Percentiles rank a stretch among this genome's conserved stretches.
Conservation (phyloP, 2,888 invertebrate genomes). For the Cybosia mesomella region DNA sequence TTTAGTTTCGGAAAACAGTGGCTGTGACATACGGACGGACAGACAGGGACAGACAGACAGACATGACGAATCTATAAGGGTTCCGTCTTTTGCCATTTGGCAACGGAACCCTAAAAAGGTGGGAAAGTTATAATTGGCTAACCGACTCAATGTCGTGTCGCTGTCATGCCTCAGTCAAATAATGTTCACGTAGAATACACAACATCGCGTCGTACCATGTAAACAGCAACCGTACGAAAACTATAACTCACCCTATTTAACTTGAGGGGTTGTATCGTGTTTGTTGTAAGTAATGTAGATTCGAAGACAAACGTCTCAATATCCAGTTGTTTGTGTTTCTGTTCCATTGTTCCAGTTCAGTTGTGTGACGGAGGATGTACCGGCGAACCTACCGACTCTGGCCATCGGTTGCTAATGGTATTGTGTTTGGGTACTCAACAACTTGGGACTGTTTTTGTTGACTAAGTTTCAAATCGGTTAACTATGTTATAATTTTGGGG, state of each 20-base stretch:
- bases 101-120: no score
- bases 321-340: conserved; percentile 52
- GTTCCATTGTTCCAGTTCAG: conserved; percentile 51
- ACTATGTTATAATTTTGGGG: background rate
- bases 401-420: conserved; percentile 44
- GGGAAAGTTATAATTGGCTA: no score
- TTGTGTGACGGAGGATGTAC: conserved; percentile 50
- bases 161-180: background rate
- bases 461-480: conserved; percentile 3
- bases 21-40: no score
- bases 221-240: conserved; percentile 18
- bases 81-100: no score
- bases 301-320: conserved; percentile 73
- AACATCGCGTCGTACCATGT: conserved; percentile 14
- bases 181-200: background rate
- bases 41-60: no score
- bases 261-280: conserved; percentile 39
- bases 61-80: no score
- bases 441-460: conserved; percentile 38
- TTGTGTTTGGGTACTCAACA: conserved; percentile 47
- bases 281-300: conserved; percentile 62
- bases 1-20: no score
- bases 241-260: conserved; percentile 33
- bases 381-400: conserved; percentile 17
- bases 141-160: background rate